Evolutionary conservation across 2,888 invertebrate species (phyloP), one percentile per base, ranked within the genome.

Genomic region (Drosophila tripunctata): DNA sequence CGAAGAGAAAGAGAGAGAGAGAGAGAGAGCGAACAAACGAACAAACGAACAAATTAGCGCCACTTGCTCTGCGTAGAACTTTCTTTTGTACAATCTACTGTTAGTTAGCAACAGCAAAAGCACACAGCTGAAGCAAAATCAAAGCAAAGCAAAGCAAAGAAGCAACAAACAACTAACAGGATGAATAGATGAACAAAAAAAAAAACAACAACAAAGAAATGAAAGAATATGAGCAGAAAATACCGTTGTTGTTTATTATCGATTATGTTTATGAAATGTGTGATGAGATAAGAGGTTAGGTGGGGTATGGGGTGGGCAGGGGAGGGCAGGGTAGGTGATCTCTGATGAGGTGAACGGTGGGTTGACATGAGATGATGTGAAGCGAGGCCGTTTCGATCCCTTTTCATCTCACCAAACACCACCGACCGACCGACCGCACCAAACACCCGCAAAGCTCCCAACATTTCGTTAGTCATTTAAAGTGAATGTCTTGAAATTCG

Each of bases 401-500:
- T 6, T 1, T 14, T 3, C 43, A 5, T 5, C 15, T 2, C n/a
- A 10, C 2, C 38, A 8, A n/a, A 19, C 36, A 12, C 35, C 15
- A 27, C 17, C n/a, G n/a, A n/a, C n/a, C n/a, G n/a, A n/a, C n/a
- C n/a, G n/a, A 10, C 14, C 36, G 12, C 33, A 45, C 33, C 15
- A 4, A 15, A 51, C n/a, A 31, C 1, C 12, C 31, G 22, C 24
- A 8, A 19, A n/a, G 44, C 45, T 51, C 56, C 38, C 48, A 68
- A 33, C 54, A 51, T 33, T 64, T 54, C 35, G 51, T 68, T 62
- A 43, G 38, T 71, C 38, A 43, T 69, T 75, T 68, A 31, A 69
- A 75, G 75, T 75, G 76, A 76, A 76, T 73, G 75, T 74, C 77
- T 73, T 60, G 66, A 75, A 75, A 72, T 72, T 72, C 58, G 73